A percentile compares a stretch with the other conserved stretches of the same genome.
phyloP scores from a whole-genome alignment of 2,113 vertebrate species.

The Stercorarius parasiticus region DNA sequence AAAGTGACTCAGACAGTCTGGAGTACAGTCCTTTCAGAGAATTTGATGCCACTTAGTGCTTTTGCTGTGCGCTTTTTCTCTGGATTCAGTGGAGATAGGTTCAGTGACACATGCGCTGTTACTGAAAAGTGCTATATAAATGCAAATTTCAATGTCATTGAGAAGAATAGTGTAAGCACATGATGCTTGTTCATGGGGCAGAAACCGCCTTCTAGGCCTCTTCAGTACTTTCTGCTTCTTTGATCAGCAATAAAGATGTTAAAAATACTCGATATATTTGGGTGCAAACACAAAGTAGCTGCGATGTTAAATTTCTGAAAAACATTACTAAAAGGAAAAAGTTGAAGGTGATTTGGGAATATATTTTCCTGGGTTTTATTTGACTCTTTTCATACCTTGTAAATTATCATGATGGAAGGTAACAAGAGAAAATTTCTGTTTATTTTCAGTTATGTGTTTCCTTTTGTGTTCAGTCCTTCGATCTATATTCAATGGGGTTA shows the following conservation, averaged over 20 bases:
- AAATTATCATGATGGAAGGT: not conserved
- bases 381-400: not conserved
- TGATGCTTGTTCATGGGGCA: not conserved
- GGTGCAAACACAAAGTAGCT: not conserved
- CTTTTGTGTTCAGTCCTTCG: not conserved
- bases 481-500: not conserved
- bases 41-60: rapidly evolving
- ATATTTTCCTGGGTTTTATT: not conserved
- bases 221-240: not conserved
- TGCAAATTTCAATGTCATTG: not conserved
- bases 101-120: not conserved
- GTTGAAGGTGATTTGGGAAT: not conserved
- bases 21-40: rapidly evolving
- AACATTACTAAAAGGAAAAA: not conserved
- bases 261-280: not conserved
- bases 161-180: not conserved
- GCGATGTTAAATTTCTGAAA: not conserved
- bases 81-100: not conserved
- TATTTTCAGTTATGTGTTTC: not conserved
- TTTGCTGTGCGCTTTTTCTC: rapidly evolving
- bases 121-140: not conserved
- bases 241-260: not conserved
- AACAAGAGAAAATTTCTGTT: not conserved
- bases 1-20: rapidly evolving
- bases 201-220: not conserved